Conservation (phyloP, 2,113 vertebrate genomes). For the Lagopus leucura region DNA sequence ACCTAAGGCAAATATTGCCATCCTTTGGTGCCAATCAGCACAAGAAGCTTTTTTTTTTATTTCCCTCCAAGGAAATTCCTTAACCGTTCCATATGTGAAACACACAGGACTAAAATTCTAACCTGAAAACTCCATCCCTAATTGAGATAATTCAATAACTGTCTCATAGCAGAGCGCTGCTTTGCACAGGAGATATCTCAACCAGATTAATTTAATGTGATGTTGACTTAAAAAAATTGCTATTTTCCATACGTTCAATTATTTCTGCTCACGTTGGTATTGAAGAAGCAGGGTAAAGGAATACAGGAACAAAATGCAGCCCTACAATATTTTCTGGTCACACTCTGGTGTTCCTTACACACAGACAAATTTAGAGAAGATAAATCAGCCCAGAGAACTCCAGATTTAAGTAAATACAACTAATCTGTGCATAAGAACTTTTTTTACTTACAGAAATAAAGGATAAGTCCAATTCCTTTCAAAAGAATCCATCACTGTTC, state of each 20-base stretch:
- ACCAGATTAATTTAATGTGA: neutral
- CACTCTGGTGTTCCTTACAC: neutral
- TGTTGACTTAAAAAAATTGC: neutral
- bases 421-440: neutral
- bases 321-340: neutral
- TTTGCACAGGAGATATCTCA: neutral
- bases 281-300: neutral
- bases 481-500: neutral
- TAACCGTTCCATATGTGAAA: neutral
- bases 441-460: neutral
- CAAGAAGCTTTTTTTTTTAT: neutral
- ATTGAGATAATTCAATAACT: neutral
- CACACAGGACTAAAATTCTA: neutral
- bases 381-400: neutral
- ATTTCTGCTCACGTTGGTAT: neutral
- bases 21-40: neutral
- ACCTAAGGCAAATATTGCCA: neutral
- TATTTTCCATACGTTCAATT: neutral
- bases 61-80: neutral
- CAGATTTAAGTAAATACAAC: neutral
- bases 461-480: neutral
- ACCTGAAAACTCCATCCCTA: neutral
- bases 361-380: neutral
- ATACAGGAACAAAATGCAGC: neutral
- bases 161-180: accelerated